Base-by-base conservation (phyloP, 1,140 invertebrate genomes). In the Drosophila pseudoobscura region DNA sequence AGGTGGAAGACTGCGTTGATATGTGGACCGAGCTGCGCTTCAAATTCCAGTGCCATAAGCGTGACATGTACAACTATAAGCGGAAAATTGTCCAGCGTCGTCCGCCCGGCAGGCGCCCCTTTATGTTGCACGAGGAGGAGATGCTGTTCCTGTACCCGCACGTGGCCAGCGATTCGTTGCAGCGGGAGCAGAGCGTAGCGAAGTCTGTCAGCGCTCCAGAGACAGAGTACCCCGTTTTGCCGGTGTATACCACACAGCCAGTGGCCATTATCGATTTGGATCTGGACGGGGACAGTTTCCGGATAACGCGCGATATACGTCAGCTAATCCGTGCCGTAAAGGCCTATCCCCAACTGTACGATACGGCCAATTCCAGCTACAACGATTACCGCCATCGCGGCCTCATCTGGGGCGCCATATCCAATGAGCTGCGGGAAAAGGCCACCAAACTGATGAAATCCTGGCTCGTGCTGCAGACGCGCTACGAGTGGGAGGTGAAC, bases 371-470 rank as follows among this genome's bases (percentile, higher is more conserved):
- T 51, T 2, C 15, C 0, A n/a, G 45, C 41, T 88, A 61, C 26
- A n/a, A 43, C 0, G 77, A 88, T 26, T 72, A 75, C 43, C 55
- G 58, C 0, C 71, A 85, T 17, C 73, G 75, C 2, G 85, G 89
- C 2, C 17, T 84, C 11, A 80, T 90, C 39, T 91, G 89, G 89
- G 52, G 70, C 7, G 66, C 73, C 55, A 87, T 91, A 8, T 61
- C 89, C 0, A 80, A 80, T 24, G 82, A 89, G 56, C 24, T 90
- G 45, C 41, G 35, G 0, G 84, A 90, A 50, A 90, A 90, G 60
- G 89, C 84, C 35, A 91, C 89, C 8, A 90, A 90, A 63, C 55
- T 91, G 2, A 90, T 91, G 66, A 91, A 91, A 53, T 54, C 13
- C 6, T 91, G 89, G 89, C 45, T 91, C 3, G 71, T 64, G 9